These are phyloP conservation scores for Acanthornis magna DNA, from an alignment of 2,797 vertebrate species.

Conservation along the genomic window DNA sequence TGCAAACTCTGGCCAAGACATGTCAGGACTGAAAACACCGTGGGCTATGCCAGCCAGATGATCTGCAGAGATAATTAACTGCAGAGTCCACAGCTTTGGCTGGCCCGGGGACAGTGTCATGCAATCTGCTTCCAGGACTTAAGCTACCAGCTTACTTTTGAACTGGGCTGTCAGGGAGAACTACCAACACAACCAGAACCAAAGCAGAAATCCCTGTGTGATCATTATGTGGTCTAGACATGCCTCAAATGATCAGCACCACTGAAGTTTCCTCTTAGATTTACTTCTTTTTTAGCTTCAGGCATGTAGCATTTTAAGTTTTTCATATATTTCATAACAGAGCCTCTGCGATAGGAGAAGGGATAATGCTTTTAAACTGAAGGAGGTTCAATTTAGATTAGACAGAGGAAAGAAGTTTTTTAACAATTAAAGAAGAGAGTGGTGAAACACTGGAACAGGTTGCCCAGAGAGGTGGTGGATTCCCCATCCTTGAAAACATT, in stretches of 20 bases:
- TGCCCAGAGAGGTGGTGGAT: not conserved
- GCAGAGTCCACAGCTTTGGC: not conserved
- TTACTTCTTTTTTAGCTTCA: not conserved
- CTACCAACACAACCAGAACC: not conserved
- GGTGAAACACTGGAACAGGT: not conserved
- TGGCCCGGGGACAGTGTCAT: rapidly evolving
- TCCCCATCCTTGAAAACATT: not conserved
- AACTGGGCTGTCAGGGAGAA: not conserved
- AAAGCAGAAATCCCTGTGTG: not conserved
- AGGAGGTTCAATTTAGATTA: not conserved
- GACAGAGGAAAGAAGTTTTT: not conserved
- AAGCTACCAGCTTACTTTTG: not conserved
- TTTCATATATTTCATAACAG: not conserved
- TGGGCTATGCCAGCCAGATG: not conserved
- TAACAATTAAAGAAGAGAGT: not conserved
- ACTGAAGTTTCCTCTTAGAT: not conserved
- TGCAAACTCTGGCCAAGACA: not conserved
- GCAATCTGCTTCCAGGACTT: not conserved
- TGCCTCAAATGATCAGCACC: not conserved
- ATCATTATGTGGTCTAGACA: not conserved
- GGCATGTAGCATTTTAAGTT: not conserved
- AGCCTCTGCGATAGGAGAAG: not conserved
- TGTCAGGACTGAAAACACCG: not conserved
- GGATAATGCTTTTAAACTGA: not conserved
- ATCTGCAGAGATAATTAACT: not conserved